phyloP scores from a whole-genome alignment of 2,797 vertebrate species.

The Clamator glandarius region DNA sequence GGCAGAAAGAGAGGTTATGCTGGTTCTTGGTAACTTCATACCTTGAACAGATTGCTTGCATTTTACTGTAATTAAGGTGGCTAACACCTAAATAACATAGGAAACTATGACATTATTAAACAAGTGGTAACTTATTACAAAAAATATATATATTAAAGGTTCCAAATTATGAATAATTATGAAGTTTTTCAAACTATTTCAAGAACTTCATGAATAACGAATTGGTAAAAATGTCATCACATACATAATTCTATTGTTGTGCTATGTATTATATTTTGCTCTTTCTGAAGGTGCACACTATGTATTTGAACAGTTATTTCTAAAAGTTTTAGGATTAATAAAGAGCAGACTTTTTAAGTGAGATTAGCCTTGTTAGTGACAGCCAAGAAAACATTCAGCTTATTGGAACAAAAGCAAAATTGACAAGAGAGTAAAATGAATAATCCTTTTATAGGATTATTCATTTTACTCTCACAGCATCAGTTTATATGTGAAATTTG shows the following conservation, averaged over 20 bases:
- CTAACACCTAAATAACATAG: neutral
- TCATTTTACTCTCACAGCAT: neutral
- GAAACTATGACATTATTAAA: neutral
- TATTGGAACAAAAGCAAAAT: neutral
- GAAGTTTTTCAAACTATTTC: neutral
- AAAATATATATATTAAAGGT: neutral
- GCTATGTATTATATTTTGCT: neutral
- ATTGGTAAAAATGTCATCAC: neutral
- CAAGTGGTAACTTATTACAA: neutral
- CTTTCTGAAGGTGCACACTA: neutral
- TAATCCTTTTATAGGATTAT: neutral
- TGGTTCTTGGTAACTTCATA: neutral
- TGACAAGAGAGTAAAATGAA: neutral
- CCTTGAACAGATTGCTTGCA: neutral
- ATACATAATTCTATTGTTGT: neutral
- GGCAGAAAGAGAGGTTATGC: rapidly evolving
- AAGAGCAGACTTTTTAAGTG: neutral
- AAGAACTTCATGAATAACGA: neutral
- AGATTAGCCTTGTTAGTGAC: neutral
- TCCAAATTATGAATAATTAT: neutral
- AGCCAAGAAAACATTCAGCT: neutral
- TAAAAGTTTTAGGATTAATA: neutral
- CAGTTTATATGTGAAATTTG: neutral
- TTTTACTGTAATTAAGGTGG: neutral
- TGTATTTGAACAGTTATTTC: neutral